Conservation (phyloP, 2,888 invertebrate genomes). For the Euplexia lucipara region DNA sequence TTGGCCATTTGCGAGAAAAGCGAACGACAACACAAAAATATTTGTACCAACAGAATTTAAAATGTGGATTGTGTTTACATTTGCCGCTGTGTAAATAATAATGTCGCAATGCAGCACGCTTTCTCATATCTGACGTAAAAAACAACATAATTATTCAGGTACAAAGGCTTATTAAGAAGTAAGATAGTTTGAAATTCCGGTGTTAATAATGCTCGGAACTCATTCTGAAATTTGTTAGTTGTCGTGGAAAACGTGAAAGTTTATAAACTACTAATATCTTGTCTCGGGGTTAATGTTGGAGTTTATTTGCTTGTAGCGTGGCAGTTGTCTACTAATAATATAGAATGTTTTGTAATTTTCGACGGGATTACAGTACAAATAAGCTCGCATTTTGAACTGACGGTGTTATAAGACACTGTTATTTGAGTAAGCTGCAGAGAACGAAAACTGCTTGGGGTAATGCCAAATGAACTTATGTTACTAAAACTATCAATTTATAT, state of each 20-base stretch:
- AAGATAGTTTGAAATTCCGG: conserved; percentile 47
- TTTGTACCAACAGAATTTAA: conserved; percentile 33
- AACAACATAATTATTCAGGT: conserved; percentile 40
- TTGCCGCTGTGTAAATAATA: conserved; percentile 42
- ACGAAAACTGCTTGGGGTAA: too few species aligned
- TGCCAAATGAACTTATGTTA: too few species aligned
- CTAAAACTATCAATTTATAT: too few species aligned
- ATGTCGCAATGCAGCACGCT: conserved; percentile 63
- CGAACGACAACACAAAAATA: conserved; percentile 46
- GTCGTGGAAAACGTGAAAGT: conserved; percentile 42
- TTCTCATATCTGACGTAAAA: conserved; percentile 44
- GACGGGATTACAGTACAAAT: too few species aligned
- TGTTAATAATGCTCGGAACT: conserved; percentile 49
- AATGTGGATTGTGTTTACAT: conserved; percentile 46
- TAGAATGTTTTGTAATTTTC: conserved; percentile 41
- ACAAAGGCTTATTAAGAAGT: conserved; percentile 43
- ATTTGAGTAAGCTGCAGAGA: too few species aligned
- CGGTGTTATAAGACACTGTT: too few species aligned
- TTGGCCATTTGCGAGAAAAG: conserved; percentile 6
- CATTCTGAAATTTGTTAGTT: conserved; percentile 51
- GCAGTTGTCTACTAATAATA: conserved; percentile 36
- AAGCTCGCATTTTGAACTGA: too few species aligned
- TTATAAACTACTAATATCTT: conserved; percentile 52
- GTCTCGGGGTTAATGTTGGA: conserved; percentile 35
- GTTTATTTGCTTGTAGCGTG: conserved; percentile 48